These are phyloP conservation scores for Medauroidea extradentata DNA, from an alignment of 1,140 invertebrate species.

Conservation along the genomic window DNA sequence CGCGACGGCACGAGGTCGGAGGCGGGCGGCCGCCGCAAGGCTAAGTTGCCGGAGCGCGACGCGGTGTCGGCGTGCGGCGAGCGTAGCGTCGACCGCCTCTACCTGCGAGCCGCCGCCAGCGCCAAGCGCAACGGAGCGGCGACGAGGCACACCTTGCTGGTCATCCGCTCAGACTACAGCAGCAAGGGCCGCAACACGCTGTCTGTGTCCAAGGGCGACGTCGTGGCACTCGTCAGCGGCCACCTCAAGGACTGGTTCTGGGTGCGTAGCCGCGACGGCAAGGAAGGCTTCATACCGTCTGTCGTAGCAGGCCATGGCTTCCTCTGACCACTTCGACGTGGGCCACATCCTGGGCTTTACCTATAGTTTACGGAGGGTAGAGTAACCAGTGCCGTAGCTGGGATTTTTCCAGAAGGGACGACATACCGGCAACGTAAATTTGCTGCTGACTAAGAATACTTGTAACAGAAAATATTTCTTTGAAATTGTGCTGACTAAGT, in stretches of 20 bases:
- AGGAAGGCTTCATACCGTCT: conserved; percentile 72
- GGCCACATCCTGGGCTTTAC: no score
- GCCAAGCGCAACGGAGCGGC: conserved; percentile 30
- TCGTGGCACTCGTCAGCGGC: conserved; percentile 58
- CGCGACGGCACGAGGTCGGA: conserved; percentile 45
- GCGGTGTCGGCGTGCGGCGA: conserved; percentile 53
- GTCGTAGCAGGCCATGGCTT: conserved; percentile 67
- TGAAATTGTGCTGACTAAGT: no score
- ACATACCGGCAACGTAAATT: no score
- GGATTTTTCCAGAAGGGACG: no score
- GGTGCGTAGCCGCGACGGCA: conserved; percentile 60
- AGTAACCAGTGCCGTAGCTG: no score
- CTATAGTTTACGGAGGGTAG: no score
- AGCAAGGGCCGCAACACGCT: conserved; percentile 51
- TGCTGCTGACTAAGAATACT: no score
- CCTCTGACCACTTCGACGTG: conserved; percentile 50
- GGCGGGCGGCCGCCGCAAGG: conserved; percentile 40
- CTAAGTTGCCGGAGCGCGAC: conserved; percentile 38
- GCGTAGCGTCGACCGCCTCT: conserved; percentile 63
- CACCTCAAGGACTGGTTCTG: conserved; percentile 63
- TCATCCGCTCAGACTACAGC: conserved; percentile 61
- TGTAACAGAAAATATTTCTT: no score
- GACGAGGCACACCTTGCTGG: conserved; percentile 56
- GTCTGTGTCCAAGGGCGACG: conserved; percentile 64
- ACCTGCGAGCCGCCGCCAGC: conserved; percentile 53